Percentiles rank a stretch among this genome's conserved stretches.
Conservation (phyloP, 2,113 vertebrate species). For the Peromyscus maniculatus region DNA sequence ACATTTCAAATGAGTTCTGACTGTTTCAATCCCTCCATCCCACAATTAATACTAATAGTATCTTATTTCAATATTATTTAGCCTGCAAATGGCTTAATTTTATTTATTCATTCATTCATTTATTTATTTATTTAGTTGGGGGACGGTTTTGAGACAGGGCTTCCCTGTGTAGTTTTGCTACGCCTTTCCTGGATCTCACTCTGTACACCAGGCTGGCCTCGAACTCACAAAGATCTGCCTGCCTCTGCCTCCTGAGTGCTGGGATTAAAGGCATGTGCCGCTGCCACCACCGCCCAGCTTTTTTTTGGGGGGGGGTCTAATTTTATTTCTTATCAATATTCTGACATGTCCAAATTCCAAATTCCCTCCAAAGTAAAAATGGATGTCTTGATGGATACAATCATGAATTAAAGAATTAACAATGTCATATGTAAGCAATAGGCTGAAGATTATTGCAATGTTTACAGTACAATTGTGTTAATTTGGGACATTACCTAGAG, state of each 20-base stretch:
- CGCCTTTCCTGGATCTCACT: too few species aligned
- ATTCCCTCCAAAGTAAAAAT: not conserved
- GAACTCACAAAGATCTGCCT: too few species aligned
- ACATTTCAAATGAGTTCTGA: conserved; percentile 10
- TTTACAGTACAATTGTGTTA: not conserved
- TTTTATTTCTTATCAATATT: conserved; percentile 27
- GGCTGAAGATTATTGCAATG: not conserved
- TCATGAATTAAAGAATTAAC: conserved; percentile 23
- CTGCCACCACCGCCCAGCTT: too few species aligned
- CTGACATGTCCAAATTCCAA: not conserved
- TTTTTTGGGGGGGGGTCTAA: not conserved
- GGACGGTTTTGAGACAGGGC: too few species aligned
- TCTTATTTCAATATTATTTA: conserved; percentile 13
- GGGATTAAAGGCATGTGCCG: too few species aligned
- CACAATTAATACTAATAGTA: not conserved
- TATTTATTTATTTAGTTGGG: too few species aligned
- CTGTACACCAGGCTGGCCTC: too few species aligned
- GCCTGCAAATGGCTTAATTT: not conserved
- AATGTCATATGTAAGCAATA: not conserved
- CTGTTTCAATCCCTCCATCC: not conserved
- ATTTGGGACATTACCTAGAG: not conserved
- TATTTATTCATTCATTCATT: not conserved
- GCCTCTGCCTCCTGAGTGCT: too few species aligned
- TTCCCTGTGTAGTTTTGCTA: too few species aligned
- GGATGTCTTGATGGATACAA: not conserved